phyloP scores from a whole-genome alignment of 37 sponge, comb jelly and placozoan genomes.

The Halichondria panicea region DNA sequence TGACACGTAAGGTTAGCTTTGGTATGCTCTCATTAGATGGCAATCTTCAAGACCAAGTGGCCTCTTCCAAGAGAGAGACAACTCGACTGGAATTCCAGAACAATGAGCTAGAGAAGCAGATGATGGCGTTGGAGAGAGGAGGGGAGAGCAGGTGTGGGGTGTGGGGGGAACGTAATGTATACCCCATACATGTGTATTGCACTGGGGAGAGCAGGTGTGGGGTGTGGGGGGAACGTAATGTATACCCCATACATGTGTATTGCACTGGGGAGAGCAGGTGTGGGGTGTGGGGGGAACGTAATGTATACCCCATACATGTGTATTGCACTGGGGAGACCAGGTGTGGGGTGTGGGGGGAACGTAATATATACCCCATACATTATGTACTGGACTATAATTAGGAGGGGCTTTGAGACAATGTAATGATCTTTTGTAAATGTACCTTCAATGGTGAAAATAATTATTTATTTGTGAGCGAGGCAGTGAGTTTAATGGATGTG shows the following conservation, averaged over 20 bases:
- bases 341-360: background rate
- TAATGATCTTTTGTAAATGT: no score
- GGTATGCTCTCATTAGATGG: constrained; percentile 31
- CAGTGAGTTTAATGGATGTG: no score
- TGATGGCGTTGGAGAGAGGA: constrained; percentile 7
- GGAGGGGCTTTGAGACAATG: no score
- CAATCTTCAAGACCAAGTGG: constrained; percentile 47
- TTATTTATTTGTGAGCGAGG: no score
- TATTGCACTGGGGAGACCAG: background rate
- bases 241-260: no score
- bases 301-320: no score
- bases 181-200: no score
- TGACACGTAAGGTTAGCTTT: no score
- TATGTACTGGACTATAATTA: background rate
- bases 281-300: background rate
- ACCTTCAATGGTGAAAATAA: no score
- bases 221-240: background rate
- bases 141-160: background rate
- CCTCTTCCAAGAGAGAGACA: constrained; percentile 22
- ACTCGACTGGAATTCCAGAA: constrained; percentile 52
- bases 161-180: background rate
- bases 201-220: background rate
- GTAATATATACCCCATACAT: no score
- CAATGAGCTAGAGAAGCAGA: constrained; percentile 49
- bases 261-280: background rate